These are phyloP conservation scores for Gerris lacustris DNA, from an alignment of 2,888 invertebrate species.

Conservation along the genomic window DNA sequence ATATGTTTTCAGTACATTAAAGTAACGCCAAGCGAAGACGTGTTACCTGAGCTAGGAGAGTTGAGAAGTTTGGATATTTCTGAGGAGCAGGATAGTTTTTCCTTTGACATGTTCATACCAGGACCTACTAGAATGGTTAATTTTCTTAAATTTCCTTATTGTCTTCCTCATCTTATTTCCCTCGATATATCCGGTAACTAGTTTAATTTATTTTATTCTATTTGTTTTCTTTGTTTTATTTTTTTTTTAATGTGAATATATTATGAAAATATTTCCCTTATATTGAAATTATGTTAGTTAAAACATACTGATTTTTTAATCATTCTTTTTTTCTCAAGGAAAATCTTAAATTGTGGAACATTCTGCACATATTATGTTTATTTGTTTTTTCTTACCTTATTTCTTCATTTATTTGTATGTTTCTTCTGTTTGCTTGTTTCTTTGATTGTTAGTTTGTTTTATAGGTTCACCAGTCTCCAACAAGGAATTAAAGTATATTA, in stretches of 20 bases:
- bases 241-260: slow-evolving; percentile 9
- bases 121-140: slow-evolving; percentile 37
- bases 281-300: background rate
- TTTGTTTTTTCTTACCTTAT: too few species aligned
- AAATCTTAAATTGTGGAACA: too few species aligned
- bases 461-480: too few species aligned
- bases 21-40: slow-evolving; percentile 35
- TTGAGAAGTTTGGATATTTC: slow-evolving; percentile 47
- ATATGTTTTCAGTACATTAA: slow-evolving; percentile 25
- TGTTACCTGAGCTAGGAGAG: slow-evolving; percentile 42
- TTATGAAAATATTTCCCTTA: background rate
- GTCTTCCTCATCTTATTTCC: slow-evolving; percentile 45
- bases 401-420: too few species aligned
- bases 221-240: background rate
- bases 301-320: too few species aligned
- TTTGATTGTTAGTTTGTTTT: too few species aligned
- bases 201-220: slow-evolving; percentile 6
- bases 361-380: too few species aligned
- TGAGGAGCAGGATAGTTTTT: slow-evolving; percentile 41
- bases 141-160: slow-evolving; percentile 39
- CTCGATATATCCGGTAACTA: slow-evolving; percentile 50
- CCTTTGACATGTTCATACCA: slow-evolving; percentile 40
- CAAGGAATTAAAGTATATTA: too few species aligned
- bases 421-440: too few species aligned
- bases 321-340: too few species aligned